Conservation (phyloP, 2,113 vertebrate species). For the Plectropomus leopardus region DNA sequence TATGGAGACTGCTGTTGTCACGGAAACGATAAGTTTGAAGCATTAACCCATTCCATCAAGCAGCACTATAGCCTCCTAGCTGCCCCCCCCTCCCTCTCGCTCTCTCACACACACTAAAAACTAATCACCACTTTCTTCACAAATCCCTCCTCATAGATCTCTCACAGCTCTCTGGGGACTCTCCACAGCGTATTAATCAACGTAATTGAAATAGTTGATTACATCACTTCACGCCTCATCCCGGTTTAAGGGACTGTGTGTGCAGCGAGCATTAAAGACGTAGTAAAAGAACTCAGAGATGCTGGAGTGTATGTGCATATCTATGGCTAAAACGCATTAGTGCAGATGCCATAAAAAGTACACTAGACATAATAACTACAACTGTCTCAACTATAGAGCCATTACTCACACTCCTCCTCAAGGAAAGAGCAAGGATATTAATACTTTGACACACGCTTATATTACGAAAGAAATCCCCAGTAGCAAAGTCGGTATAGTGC, state of each 20-base stretch:
- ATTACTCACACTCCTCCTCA: conserved; percentile 51
- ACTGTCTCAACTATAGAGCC: conserved; percentile 27
- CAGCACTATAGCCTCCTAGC: not conserved
- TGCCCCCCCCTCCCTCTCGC: not conserved
- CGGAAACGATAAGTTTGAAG: conserved; percentile 65
- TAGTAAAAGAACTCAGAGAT: conserved; percentile 48
- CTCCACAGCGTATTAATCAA: conserved; percentile 76
- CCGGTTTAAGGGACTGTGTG: conserved; percentile 61
- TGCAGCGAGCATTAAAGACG: conserved; percentile 55
- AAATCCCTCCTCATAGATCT: conserved; percentile 74
- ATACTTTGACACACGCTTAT: not conserved
- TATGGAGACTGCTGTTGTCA: conserved; percentile 54
- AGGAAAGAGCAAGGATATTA: conserved; percentile 25
- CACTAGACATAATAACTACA: conserved; percentile 34
- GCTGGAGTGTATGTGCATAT: conserved; percentile 26
- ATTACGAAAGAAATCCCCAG: not conserved
- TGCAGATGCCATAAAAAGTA: conserved; percentile 37
- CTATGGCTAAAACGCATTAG: conserved; percentile 40
- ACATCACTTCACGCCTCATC: conserved; percentile 74
- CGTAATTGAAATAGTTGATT: conserved; percentile 82
- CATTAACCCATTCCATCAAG: conserved; percentile 54
- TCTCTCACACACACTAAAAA: conserved; percentile 46
- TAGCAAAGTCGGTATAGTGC: not conserved
- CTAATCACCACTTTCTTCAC: conserved; percentile 76
- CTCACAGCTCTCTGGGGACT: conserved; percentile 67